Conservation (phyloP, 2,888 invertebrate species). For the Osedax frankpressi region DNA sequence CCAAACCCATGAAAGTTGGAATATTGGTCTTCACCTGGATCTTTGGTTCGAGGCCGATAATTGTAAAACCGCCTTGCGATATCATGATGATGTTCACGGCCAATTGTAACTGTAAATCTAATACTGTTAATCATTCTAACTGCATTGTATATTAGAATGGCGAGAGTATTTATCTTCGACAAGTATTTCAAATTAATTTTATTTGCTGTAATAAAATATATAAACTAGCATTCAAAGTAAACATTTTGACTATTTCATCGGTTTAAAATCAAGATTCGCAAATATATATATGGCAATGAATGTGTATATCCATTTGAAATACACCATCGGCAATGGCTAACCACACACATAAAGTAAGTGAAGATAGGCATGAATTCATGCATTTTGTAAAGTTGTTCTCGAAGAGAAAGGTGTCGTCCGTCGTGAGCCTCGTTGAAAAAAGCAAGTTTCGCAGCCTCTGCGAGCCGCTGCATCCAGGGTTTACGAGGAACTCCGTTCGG, state of each 20-base stretch:
- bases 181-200: too few species aligned
- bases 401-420: slow-evolving; percentile 16
- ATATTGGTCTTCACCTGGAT: slow-evolving; percentile 27
- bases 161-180: too few species aligned
- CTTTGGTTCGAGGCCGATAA: slow-evolving; percentile 30
- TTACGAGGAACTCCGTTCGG: neutral
- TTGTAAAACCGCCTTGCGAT: slow-evolving; percentile 28
- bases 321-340: slow-evolving; percentile 22
- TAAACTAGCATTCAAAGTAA: too few species aligned
- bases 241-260: too few species aligned
- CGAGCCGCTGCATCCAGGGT: neutral
- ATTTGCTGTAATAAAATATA: too few species aligned
- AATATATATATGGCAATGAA: too few species aligned
- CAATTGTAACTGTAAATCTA: neutral
- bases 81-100: slow-evolving; percentile 19
- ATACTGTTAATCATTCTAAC: neutral
- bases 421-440: slow-evolving; percentile 5
- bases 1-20: slow-evolving; percentile 33
- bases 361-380: slow-evolving; percentile 31
- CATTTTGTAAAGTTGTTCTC: slow-evolving; percentile 28
- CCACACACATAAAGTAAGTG: slow-evolving; percentile 30
- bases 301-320: neutral
- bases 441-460: neutral
- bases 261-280: too few species aligned
- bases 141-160: neutral